Evolutionary conservation across 2,797 vertebrate species (phyloP).

Genomic region (Jordanella pulchra): DNA sequence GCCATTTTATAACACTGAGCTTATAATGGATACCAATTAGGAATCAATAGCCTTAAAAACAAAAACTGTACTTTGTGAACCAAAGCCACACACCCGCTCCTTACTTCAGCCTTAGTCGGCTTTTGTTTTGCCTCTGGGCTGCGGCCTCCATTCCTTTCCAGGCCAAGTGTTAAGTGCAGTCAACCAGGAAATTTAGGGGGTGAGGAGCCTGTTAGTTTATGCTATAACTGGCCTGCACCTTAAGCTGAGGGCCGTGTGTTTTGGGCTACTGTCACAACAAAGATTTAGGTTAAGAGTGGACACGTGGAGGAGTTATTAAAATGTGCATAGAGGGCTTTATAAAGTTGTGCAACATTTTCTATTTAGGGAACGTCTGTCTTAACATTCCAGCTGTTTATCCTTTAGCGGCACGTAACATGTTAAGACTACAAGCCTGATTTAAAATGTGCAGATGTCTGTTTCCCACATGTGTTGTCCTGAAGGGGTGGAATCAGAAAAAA

Average conservation of each 20-base stretch:
- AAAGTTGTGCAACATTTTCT: slow-evolving; percentile 13
- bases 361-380: slow-evolving; percentile 20
- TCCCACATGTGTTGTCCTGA: slow-evolving; percentile 15
- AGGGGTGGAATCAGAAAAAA: neutral
- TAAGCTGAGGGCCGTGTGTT: slow-evolving; percentile 50
- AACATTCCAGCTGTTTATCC: slow-evolving; percentile 31
- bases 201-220: slow-evolving; percentile 52
- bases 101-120: slow-evolving; percentile 13
- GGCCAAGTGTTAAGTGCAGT: slow-evolving; percentile 52
- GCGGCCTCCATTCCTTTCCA: slow-evolving; percentile 2
- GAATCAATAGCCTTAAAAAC: slow-evolving; percentile 31
- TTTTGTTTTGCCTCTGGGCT: slow-evolving; percentile 5
- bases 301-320: slow-evolving; percentile 22
- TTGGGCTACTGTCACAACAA: slow-evolving; percentile 41
- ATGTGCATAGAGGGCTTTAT: slow-evolving; percentile 26
- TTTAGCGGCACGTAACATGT: neutral
- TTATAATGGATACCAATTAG: slow-evolving; percentile 41
- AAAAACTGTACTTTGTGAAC: slow-evolving; percentile 27
- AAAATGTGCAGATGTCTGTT: slow-evolving; percentile 26
- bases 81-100: neutral
- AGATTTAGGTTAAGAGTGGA: slow-evolving; percentile 43
- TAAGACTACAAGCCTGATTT: neutral
- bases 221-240: slow-evolving; percentile 60
- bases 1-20: slow-evolving; percentile 35
- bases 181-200: slow-evolving; percentile 53